These are phyloP conservation scores for Homalodisca vitripennis DNA, from an alignment of 1,140 invertebrate species.

Conservation along the genomic window DNA sequence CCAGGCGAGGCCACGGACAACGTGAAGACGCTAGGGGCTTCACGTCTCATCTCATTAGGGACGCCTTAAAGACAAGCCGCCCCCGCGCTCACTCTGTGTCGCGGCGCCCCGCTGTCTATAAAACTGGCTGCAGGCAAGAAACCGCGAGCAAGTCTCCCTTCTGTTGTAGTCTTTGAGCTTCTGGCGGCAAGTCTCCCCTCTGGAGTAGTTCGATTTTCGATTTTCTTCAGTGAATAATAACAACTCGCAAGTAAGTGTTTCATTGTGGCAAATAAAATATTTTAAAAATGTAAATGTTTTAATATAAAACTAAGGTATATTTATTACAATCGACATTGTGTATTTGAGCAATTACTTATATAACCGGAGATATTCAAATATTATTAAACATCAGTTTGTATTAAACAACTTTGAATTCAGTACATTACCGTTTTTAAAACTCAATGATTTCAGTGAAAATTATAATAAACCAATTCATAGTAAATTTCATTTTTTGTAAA, in stretches of 20 bases:
- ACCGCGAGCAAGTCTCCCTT: background rate
- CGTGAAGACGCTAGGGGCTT: no score
- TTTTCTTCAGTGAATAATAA: conserved; percentile 26
- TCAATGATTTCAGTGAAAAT: no score
- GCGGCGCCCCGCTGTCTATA: background rate
- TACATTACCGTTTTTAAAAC: background rate
- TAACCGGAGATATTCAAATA: background rate
- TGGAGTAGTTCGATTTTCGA: conserved; percentile 29
- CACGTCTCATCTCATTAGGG: conserved; percentile 14
- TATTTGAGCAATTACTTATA: background rate
- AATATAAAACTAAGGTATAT: background rate
- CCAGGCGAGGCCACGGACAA: no score
- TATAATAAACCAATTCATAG: no score
- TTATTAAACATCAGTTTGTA: background rate
- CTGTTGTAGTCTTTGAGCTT: background rate
- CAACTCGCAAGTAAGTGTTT: conserved; percentile 1
- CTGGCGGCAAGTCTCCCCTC: conserved; percentile 11
- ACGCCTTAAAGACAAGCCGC: conserved; percentile 1
- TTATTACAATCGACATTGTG: background rate
- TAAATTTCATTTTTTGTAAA: no score
- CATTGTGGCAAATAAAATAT: background rate
- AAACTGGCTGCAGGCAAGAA: conserved; percentile 10
- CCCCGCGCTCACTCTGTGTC: background rate
- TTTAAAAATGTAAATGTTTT: background rate
- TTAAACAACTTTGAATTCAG: background rate